These are phyloP conservation scores for Micronycteris hirsuta DNA, from an alignment of 2,113 vertebrate genomes.

Conservation along the genomic window DNA sequence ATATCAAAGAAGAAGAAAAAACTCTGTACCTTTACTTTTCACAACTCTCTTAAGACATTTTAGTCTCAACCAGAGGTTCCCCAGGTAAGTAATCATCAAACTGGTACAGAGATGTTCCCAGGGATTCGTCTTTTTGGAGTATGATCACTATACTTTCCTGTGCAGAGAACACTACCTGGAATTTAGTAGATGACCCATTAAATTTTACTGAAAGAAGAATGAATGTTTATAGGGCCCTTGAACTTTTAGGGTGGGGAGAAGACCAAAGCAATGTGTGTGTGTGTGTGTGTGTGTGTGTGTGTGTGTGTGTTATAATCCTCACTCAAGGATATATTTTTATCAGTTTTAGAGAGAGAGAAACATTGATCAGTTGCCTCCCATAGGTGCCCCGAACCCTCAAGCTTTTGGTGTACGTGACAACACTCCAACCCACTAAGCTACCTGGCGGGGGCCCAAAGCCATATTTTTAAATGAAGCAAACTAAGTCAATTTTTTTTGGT, in stretches of 20 bases:
- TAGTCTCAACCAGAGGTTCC: background rate
- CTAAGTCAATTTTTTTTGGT: background rate
- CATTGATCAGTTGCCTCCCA: too few species aligned
- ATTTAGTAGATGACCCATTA: too few species aligned
- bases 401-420: too few species aligned
- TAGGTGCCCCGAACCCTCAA: too few species aligned
- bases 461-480: slow-evolving; percentile 1
- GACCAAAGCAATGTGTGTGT: background rate
- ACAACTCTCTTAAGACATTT: background rate
- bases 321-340: too few species aligned
- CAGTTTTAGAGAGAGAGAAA: too few species aligned
- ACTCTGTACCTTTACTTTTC: background rate
- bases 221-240: background rate
- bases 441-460: too few species aligned
- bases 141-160: background rate
- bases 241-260: background rate
- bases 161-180: background rate
- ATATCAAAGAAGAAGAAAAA: background rate
- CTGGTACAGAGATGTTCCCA: background rate
- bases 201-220: background rate
- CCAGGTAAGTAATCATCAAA: background rate
- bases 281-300: too few species aligned
- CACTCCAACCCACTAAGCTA: too few species aligned
- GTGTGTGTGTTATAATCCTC: too few species aligned
- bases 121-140: background rate